These are phyloP conservation scores for Sardina pilchardus DNA, from an alignment of 2,113 vertebrate species.

Conservation along the genomic window DNA sequence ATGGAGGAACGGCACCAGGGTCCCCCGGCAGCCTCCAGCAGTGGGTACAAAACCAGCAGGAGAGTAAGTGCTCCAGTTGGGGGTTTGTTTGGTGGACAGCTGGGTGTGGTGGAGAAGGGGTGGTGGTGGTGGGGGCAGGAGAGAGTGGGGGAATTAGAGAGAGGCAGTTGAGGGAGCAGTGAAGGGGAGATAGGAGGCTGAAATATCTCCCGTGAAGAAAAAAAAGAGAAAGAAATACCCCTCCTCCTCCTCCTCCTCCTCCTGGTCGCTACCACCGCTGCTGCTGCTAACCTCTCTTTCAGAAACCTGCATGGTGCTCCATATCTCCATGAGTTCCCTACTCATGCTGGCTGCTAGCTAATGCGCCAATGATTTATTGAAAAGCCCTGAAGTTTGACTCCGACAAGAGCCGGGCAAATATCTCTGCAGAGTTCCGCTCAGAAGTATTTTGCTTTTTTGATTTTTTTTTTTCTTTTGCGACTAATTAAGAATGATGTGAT, in stretches of 20 bases:
- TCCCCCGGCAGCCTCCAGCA: too few species aligned
- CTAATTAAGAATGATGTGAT: too few species aligned
- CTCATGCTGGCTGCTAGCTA: background rate
- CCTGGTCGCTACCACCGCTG: background rate
- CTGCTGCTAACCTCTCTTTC: background rate
- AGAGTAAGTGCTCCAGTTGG: conserved; percentile 4
- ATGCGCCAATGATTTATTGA: background rate
- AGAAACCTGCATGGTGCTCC: background rate
- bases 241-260: too few species aligned
- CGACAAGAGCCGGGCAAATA: background rate
- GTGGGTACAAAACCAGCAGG: background rate
- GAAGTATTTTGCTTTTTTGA: too few species aligned
- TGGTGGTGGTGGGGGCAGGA: background rate
- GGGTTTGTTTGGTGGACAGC: background rate
- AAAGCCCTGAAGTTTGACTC: background rate
- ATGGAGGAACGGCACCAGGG: background rate
- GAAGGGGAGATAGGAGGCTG: background rate
- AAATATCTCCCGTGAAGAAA: too few species aligned
- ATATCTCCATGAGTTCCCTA: background rate
- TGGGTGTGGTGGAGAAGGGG: background rate
- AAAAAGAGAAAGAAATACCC: background rate
- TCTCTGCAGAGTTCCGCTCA: too few species aligned
- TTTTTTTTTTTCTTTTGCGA: too few species aligned
- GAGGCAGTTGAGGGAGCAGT: background rate
- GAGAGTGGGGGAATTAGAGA: background rate